Evolutionary conservation across 2,888 invertebrate genomes (phyloP).

Genomic region (Merodon equestris): DNA sequence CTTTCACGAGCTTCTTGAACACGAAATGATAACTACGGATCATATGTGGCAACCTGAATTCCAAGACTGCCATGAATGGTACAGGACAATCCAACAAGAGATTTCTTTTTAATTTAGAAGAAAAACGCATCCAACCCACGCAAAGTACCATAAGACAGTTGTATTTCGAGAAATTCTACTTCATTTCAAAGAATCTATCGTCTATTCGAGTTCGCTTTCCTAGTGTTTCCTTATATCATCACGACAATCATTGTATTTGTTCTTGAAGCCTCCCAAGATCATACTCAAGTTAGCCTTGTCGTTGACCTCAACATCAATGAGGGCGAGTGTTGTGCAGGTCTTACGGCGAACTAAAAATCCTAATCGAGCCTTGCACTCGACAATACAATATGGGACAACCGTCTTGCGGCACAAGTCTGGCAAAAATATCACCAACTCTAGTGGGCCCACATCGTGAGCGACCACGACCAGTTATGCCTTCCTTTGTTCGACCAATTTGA

Average conservation of each 20-base stretch:
- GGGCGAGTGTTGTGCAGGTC: slow-evolving; percentile 85
- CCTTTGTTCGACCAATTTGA: slow-evolving; percentile 97
- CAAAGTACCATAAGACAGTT: too few relatives aligned
- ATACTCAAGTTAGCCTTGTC: slow-evolving; percentile 92
- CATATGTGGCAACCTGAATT: too few relatives aligned
- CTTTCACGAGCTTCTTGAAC: too few relatives aligned
- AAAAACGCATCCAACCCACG: too few relatives aligned
- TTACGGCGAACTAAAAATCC: slow-evolving; percentile 90
- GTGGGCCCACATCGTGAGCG: slow-evolving; percentile 98
- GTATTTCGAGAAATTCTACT: too few relatives aligned
- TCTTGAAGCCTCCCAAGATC: slow-evolving; percentile 95
- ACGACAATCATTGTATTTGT: slow-evolving; percentile 99
- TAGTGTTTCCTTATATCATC: slow-evolving; percentile 99
- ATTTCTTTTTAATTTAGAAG: too few relatives aligned
- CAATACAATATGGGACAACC: slow-evolving; percentile 99
- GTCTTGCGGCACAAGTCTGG: slow-evolving; percentile 99
- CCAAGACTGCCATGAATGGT: too few relatives aligned
- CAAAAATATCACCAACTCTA: slow-evolving; percentile 95
- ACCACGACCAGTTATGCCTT: slow-evolving; percentile 99
- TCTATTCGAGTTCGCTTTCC: too few relatives aligned
- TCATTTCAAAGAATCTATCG: too few relatives aligned
- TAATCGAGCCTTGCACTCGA: slow-evolving; percentile 98
- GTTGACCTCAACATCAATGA: slow-evolving; percentile 91
- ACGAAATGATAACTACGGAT: too few relatives aligned
- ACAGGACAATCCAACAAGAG: too few relatives aligned